These are phyloP conservation scores for Andricus curvator DNA, from an alignment of 2,888 invertebrate species.

Conservation along the genomic window DNA sequence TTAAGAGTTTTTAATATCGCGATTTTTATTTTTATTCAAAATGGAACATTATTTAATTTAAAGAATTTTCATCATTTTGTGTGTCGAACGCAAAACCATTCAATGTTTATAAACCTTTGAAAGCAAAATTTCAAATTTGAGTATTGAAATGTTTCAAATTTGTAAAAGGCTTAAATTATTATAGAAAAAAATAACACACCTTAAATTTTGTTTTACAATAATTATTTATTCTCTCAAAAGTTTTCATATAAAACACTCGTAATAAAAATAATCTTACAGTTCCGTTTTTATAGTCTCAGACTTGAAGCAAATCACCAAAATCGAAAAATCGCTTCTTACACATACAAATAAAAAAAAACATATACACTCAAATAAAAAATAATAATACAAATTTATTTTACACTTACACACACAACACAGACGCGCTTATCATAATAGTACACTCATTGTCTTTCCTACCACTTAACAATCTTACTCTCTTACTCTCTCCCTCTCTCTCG, in stretches of 20 bases:
- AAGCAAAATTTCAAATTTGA: too few species aligned
- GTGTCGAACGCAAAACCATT: too few species aligned
- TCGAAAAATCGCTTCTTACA: background rate
- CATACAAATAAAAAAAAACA: conserved; percentile 36
- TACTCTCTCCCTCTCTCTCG: conserved; percentile 47
- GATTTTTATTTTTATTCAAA: too few species aligned
- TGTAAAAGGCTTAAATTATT: background rate
- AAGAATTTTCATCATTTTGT: too few species aligned
- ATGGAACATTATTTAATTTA: too few species aligned
- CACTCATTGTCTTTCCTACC: conserved; percentile 38
- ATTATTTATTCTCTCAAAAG: conserved; percentile 5
- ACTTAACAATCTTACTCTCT: conserved; percentile 44
- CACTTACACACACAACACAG: conserved; percentile 70
- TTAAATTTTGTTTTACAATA: background rate
- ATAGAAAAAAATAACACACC: background rate
- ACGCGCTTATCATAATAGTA: conserved; percentile 41
- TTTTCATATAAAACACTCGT: conserved; percentile 9
- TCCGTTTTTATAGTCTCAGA: conserved; percentile 8
- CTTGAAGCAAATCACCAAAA: conserved; percentile 6
- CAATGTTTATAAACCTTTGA: too few species aligned
- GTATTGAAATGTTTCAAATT: too few species aligned
- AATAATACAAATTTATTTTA: conserved; percentile 76
- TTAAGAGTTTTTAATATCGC: too few species aligned
- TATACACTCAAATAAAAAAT: conserved; percentile 64
- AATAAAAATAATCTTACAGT: background rate